Base-by-base conservation (phyloP, 1,140 invertebrate species). In the Parapsyche elsis region DNA sequence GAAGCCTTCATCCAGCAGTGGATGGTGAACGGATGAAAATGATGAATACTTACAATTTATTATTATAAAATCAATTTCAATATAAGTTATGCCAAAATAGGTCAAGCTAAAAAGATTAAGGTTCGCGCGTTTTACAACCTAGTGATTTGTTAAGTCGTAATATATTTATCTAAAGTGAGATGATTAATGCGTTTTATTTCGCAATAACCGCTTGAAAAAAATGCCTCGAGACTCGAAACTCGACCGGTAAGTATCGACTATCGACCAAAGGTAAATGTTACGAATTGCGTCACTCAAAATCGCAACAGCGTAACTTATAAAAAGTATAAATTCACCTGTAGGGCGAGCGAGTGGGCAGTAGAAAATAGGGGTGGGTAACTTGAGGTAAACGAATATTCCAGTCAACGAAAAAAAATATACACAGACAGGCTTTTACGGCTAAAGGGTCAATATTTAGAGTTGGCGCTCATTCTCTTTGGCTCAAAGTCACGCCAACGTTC, bases 381-480 rank as follows among this genome's bases (percentile, higher is more conserved):
- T 16, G 10, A 53, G n/a, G 49, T 10, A 10, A 12, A 16, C 12
- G 16, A 53, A 53, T 53, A 14, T 67, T 67, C 64, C 12, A 53
- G 49, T 16, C 4, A 53, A 53, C 10, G 49, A 53, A 53, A 53
- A 61, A 67, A 67, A 67, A 26, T 26, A 67, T 24, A 24, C 10
- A 26, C 14, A 23, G 24, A 21, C 57, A 61, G 57, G 57, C 57
- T 61, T 61, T 61, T 61, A 61, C 57, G 57, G 24, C 64, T 9
- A 67, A 24, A 67, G 21, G 64, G 64, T 67, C 64, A 67, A 67
- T 67, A 67, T 67, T 67, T 67, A 53, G 2, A 67, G 23, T 67
- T 67, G 24, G 64, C 64, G 24, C 64, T 67, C 24, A 14, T 67
- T 16, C 12, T 53, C 16, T 53, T 53, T 53, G 16, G 49, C 16